These are phyloP conservation scores for Caenorhabditis doughertyi DNA, from an alignment of 2,888 invertebrate species.

Conservation along the genomic window DNA sequence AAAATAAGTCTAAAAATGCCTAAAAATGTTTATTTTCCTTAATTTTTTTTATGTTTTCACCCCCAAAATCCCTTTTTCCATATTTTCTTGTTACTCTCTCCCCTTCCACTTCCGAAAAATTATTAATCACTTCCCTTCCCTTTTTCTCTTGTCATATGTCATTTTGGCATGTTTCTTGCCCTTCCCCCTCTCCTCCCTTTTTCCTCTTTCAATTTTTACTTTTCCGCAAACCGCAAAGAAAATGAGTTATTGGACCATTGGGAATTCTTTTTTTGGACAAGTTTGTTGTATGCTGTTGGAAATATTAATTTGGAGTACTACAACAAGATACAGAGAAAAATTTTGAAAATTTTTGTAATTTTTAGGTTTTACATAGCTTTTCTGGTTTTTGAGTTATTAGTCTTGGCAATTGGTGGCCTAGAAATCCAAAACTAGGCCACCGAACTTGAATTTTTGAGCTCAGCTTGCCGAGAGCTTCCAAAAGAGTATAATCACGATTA, in stretches of 20 bases:
- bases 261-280: slow-evolving; percentile 27
- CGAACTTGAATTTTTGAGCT: too few species aligned
- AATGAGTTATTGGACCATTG: slow-evolving; percentile 44
- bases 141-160: slow-evolving; percentile 2
- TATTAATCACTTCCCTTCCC: slow-evolving; percentile 43
- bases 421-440: too few species aligned
- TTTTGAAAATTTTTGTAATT: not conserved
- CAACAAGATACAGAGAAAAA: not conserved
- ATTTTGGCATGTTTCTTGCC: too few species aligned
- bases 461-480: too few species aligned
- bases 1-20: too few species aligned
- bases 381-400: too few species aligned
- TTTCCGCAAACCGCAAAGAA: not conserved
- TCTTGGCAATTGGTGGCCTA: too few species aligned
- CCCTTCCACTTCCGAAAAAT: not conserved
- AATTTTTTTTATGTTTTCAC: too few species aligned
- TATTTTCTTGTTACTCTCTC: not conserved
- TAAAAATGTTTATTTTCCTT: too few species aligned
- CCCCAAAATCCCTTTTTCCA: not conserved
- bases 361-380: too few species aligned
- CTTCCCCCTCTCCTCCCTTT: too few species aligned
- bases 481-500: too few species aligned
- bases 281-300: not conserved
- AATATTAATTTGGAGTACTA: slow-evolving; percentile 32
- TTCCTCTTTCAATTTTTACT: not conserved